Evolutionary conservation across 2,113 vertebrate species (phyloP).

Genomic region (Cygnus buccinator): DNA sequence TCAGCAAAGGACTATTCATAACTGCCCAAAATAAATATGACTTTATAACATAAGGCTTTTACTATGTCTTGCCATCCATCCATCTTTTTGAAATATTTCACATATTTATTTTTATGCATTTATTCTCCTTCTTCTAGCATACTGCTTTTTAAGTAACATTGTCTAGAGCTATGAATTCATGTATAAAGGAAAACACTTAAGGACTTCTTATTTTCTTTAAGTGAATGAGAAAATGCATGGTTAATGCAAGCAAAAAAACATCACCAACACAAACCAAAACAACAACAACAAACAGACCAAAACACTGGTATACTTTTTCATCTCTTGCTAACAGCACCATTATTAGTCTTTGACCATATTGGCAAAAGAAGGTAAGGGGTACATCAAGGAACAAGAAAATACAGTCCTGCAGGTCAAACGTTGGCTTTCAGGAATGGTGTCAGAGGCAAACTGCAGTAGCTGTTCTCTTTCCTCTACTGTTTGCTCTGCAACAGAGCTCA

Average conservation of each 20-base stretch:
- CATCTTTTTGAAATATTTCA: not conserved
- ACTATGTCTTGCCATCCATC: not conserved
- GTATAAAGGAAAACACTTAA: not conserved
- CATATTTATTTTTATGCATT: not conserved
- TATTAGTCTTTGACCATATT: not conserved
- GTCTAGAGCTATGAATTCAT: not conserved
- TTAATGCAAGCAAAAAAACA: not conserved
- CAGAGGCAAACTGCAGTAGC: not conserved
- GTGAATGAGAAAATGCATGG: not conserved
- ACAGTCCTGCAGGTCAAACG: not conserved
- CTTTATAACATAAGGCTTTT: not conserved
- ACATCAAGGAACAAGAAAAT: not conserved
- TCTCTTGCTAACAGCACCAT: not conserved
- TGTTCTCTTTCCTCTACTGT: not conserved
- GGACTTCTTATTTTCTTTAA: not conserved
- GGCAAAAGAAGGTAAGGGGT: not conserved
- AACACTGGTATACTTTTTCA: not conserved
- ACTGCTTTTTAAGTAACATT: not conserved
- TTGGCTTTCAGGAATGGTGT: not conserved
- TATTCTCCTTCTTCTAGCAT: not conserved
- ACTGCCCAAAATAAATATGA: conserved; percentile 33
- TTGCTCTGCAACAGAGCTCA: not conserved
- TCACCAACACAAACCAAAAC: not conserved
- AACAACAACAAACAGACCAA: not conserved
- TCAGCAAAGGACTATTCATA: conserved; percentile 4